phyloP scores from a whole-genome alignment of 53 echinoderm and acorn worm species.

The Luidia sarsii region DNA sequence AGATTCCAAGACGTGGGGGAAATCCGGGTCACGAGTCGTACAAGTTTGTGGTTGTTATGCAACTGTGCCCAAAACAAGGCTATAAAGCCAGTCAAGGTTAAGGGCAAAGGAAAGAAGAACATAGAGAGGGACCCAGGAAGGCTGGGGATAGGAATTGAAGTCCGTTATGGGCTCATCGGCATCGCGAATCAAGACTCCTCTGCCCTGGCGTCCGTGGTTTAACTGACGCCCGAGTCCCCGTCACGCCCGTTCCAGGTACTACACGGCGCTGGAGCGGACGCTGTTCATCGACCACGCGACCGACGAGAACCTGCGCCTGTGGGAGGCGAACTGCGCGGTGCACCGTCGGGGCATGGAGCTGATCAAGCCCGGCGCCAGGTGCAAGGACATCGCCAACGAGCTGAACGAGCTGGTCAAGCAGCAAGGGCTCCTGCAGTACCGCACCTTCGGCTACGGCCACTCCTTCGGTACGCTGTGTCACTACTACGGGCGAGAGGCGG shows the following conservation, averaged over 20 bases:
- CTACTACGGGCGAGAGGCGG: slow-evolving; percentile 90
- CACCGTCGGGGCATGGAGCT: slow-evolving; percentile 78
- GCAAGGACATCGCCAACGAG: slow-evolving; percentile 76
- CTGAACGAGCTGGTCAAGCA: slow-evolving; percentile 72
- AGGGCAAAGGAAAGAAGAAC: too few relatives aligned
- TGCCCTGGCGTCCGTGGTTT: too few relatives aligned
- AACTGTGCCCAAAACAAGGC: too few relatives aligned
- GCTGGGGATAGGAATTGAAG: too few relatives aligned
- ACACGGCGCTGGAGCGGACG: slow-evolving; percentile 82
- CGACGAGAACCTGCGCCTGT: slow-evolving; percentile 68
- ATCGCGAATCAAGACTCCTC: too few relatives aligned
- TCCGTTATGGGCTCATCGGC: too few relatives aligned
- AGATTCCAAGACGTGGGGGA: too few relatives aligned
- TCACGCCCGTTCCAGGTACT: too few relatives aligned
- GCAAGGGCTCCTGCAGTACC: slow-evolving; percentile 69
- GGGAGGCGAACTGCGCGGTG: slow-evolving; percentile 84
- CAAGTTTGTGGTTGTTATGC: too few relatives aligned
- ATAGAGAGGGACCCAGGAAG: too few relatives aligned
- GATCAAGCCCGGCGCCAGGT: slow-evolving; percentile 76
- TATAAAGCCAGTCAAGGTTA: too few relatives aligned
- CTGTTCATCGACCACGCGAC: slow-evolving; percentile 77
- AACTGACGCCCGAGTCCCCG: not conserved
- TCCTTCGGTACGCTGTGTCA: slow-evolving; percentile 81
- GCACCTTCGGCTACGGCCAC: slow-evolving; percentile 94
- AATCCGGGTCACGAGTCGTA: too few relatives aligned